A percentile compares a stretch with the other conserved stretches of the same genome.
Conservation (phyloP, 2,888 invertebrate species). For the Parapristionchus giblindavisi region DNA sequence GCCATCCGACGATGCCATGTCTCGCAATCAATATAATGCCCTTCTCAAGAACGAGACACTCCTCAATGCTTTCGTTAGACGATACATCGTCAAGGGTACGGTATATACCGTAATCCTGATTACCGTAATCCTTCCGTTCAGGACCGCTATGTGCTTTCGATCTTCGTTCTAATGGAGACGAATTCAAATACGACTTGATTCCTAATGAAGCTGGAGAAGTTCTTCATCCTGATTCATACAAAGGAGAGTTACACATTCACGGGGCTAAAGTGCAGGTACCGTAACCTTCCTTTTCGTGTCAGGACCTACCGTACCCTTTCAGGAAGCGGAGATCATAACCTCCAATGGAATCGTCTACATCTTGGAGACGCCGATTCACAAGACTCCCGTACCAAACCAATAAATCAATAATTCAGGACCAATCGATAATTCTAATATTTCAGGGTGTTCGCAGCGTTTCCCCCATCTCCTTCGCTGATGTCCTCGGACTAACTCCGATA, state of each 20-base stretch:
- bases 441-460: constrained; percentile 2
- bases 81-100: constrained; percentile 37
- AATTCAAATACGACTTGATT: constrained; percentile 34
- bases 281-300: neutral
- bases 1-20: constrained; percentile 38
- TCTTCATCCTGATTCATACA: constrained; percentile 16
- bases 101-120: neutral
- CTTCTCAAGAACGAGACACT: constrained; percentile 30
- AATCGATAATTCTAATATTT: neutral
- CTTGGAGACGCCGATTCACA: constrained; percentile 34
- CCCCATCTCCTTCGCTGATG: constrained; percentile 24
- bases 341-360: constrained; percentile 36
- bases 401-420: neutral
- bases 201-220: constrained; percentile 34
- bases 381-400: neutral
- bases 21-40: constrained; percentile 29
- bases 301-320: neutral
- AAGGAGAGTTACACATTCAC: constrained; percentile 9
- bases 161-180: constrained; percentile 7
- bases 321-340: constrained; percentile 34
- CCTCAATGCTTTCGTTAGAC: constrained; percentile 35
- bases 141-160: constrained; percentile 38
- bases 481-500: constrained; percentile 28
- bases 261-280: constrained; percentile 30
- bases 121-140: constrained; percentile 18